Conservation (phyloP, 1,140 invertebrate species). For the Platyura marginata region DNA sequence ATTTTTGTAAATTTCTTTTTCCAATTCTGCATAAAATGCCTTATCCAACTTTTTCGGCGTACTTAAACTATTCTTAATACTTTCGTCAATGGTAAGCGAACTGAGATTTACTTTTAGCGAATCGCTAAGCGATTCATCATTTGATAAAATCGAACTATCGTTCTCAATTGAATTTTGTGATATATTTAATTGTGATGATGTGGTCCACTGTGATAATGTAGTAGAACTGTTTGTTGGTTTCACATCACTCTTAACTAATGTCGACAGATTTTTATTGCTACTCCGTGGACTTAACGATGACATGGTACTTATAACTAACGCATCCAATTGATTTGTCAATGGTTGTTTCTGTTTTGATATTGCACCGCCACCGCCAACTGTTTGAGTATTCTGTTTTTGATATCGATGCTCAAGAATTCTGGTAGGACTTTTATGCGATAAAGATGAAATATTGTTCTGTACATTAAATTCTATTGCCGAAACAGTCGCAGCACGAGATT, state of each 20-base stretch:
- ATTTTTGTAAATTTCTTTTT: slow-evolving; percentile 32
- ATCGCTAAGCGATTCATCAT: background rate
- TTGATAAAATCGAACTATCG: no score
- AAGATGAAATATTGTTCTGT: background rate
- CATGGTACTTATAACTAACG: background rate
- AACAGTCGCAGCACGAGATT: slow-evolving; percentile 13
- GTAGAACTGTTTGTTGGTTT: background rate
- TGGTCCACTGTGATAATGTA: background rate
- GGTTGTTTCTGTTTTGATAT: background rate
- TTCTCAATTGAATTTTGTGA: no score
- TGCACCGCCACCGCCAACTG: no score
- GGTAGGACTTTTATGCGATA: background rate
- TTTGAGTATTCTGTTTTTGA: background rate
- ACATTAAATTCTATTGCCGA: background rate
- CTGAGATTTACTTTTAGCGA: slow-evolving; percentile 9
- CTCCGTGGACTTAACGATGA: background rate
- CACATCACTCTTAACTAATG: background rate
- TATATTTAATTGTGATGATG: background rate
- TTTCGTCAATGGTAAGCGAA: slow-evolving; percentile 11
- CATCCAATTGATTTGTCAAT: slow-evolving; percentile 1
- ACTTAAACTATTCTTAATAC: no score
- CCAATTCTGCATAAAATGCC: slow-evolving; percentile 36
- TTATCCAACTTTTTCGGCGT: slow-evolving; percentile 29
- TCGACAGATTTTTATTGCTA: background rate
- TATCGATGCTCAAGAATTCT: background rate